These are phyloP conservation scores for Laticauda laticaudata DNA, from an alignment of 2,113 vertebrate species.

Conservation along the genomic window DNA sequence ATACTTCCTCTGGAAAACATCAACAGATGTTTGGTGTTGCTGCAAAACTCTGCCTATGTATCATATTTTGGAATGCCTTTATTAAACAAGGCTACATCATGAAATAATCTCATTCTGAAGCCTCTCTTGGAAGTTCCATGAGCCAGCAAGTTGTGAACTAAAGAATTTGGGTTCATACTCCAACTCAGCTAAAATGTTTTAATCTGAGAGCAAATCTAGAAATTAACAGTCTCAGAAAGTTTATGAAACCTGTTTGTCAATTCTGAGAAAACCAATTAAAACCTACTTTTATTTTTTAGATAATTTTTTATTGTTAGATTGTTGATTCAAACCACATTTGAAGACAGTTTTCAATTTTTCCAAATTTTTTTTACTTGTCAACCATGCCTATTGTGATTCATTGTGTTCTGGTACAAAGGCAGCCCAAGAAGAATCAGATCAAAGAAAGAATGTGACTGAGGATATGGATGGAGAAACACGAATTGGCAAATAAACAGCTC, in stretches of 20 bases:
- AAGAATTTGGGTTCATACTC: no score
- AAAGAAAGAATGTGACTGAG: background rate
- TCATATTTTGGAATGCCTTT: background rate
- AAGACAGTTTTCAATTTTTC: background rate
- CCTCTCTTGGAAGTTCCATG: background rate
- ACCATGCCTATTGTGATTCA: no score
- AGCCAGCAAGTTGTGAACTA: background rate
- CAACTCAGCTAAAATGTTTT: background rate
- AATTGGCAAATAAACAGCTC: background rate
- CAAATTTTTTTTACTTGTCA: background rate
- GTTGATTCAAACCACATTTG: background rate
- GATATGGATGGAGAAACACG: background rate
- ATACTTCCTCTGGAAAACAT: background rate
- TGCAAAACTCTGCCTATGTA: background rate
- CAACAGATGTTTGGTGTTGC: background rate
- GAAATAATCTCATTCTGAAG: no score
- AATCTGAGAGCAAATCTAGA: background rate
- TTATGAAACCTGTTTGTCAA: background rate
- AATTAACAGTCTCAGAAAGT: background rate
- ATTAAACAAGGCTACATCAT: background rate
- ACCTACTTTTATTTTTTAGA: background rate
- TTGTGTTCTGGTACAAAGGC: background rate
- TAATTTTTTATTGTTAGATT: background rate
- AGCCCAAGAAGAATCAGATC: background rate
- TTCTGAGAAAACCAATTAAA: background rate